Evolutionary conservation across 64 coral and sea anemone species (phyloP).

Genomic region (Dendrophyllia cribrosa): DNA sequence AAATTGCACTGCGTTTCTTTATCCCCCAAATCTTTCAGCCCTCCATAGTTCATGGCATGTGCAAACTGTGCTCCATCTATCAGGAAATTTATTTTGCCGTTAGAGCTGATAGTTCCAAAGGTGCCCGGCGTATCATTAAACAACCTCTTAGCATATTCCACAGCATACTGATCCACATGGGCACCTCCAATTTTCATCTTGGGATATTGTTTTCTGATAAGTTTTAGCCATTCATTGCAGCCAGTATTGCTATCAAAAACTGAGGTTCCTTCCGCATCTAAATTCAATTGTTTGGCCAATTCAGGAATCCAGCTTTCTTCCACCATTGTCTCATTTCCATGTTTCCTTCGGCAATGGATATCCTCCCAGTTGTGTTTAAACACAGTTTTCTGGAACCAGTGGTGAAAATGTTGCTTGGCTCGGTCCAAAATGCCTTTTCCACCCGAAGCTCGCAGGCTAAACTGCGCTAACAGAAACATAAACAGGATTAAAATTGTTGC

Average conservation of each 20-base stretch:
- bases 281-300: constrained; percentile 80
- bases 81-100: constrained; percentile 9
- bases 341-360: constrained; percentile 61
- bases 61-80: constrained; percentile 10
- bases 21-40: constrained; percentile 60
- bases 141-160: constrained; percentile 84
- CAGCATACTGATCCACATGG: constrained; percentile 73
- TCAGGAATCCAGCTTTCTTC: constrained; percentile 63
- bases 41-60: constrained; percentile 91
- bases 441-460: constrained; percentile 56
- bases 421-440: constrained; percentile 45
- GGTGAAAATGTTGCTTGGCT: constrained; percentile 65
- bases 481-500: constrained; percentile 61
- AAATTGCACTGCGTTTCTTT: constrained; percentile 67
- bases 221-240: constrained; percentile 82
- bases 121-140: constrained; percentile 74
- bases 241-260: constrained; percentile 90
- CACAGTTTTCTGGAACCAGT: constrained; percentile 91
- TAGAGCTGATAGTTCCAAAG: constrained; percentile 48
- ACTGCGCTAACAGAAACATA: constrained; percentile 76
- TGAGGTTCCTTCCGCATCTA: constrained; percentile 61
- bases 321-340: constrained; percentile 63
- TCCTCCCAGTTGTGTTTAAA: constrained; percentile 94
- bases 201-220: constrained; percentile 67
- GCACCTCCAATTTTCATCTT: constrained; percentile 76